Percentiles rank a stretch among this genome's conserved stretches.
These are phyloP conservation scores for Mus pahari DNA, from an alignment of 2,113 vertebrate genomes.

Conservation along the genomic window DNA sequence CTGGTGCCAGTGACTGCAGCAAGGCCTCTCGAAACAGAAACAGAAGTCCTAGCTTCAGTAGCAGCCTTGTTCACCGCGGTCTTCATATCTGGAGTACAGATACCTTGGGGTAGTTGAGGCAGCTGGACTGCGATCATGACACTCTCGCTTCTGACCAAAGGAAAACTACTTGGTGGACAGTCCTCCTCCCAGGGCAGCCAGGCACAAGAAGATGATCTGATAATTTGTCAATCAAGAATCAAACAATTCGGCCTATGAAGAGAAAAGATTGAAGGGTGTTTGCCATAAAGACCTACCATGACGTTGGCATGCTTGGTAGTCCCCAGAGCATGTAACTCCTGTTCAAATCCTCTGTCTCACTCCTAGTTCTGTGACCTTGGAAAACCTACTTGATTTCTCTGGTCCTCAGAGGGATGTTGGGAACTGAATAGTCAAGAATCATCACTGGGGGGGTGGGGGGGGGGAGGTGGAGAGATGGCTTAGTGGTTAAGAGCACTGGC, in stretches of 20 bases:
- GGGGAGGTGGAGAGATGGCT: no score
- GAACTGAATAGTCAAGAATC: background rate
- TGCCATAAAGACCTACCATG: background rate
- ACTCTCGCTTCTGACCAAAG: background rate
- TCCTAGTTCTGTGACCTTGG: background rate
- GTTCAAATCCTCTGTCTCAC: background rate
- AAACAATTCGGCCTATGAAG: background rate
- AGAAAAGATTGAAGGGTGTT: background rate
- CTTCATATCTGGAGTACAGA: background rate
- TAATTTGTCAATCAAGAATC: background rate
- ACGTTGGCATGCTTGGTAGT: background rate
- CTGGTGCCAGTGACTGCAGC: background rate
- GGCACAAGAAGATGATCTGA: background rate
- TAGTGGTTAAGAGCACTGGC: no score
- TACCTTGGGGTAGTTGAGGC: background rate
- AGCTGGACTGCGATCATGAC: background rate
- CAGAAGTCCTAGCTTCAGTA: background rate
- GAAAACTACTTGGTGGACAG: background rate
- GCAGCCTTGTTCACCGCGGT: background rate
- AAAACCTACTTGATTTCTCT: background rate
- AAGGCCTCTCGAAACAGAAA: background rate
- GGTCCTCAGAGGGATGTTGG: background rate
- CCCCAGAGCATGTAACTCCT: background rate
- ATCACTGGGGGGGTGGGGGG: background rate
- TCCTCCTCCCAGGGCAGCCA: no score